These are phyloP conservation scores for Pyrocephalus nanus DNA, from an alignment of 2,797 vertebrate species.

Conservation along the genomic window DNA sequence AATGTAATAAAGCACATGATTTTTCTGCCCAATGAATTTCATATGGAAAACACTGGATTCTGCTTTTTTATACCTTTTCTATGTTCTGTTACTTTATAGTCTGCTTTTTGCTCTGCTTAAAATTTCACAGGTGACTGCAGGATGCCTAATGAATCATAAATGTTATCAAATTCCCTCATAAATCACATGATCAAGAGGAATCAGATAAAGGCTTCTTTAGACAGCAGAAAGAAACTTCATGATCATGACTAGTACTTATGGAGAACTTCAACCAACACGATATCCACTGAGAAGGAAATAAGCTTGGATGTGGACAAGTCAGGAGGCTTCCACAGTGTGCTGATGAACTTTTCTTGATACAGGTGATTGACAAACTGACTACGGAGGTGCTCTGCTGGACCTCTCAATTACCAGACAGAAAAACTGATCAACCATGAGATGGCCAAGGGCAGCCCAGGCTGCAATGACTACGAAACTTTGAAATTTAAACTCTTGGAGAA, in stretches of 20 bases:
- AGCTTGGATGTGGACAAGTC: background rate
- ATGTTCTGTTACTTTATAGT: background rate
- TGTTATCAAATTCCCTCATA: background rate
- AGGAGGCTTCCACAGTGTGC: background rate
- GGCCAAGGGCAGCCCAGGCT: background rate
- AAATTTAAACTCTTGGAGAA: background rate
- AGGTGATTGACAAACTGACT: background rate
- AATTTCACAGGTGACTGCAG: background rate
- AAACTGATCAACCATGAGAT: background rate
- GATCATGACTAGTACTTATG: background rate
- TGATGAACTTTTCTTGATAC: background rate
- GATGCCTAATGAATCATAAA: conserved; percentile 1
- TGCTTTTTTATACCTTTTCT: background rate
- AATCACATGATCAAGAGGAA: background rate
- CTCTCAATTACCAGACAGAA: background rate
- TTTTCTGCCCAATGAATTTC: background rate
- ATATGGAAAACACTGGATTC: background rate
- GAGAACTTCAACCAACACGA: background rate
- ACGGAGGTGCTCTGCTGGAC: background rate
- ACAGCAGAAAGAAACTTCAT: background rate
- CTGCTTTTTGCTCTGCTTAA: background rate
- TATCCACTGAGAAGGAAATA: background rate
- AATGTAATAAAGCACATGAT: background rate
- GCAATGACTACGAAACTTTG: background rate
- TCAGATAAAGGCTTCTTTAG: background rate